These are phyloP conservation scores for Mus spicilegus DNA, from an alignment of 2,113 vertebrate species.

Conservation along the genomic window DNA sequence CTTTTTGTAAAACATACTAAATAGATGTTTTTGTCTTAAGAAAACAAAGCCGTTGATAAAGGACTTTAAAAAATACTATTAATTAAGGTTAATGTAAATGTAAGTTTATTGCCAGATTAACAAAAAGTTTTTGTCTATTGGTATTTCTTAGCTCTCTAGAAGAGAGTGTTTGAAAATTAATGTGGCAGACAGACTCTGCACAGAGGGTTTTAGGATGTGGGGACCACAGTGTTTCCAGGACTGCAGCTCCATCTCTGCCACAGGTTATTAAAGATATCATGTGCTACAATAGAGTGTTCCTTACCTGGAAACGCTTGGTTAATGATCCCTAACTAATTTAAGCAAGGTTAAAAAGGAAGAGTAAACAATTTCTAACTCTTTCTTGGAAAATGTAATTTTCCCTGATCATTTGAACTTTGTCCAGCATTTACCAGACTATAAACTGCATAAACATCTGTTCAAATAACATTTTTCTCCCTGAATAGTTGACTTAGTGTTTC, in stretches of 20 bases:
- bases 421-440: conserved; percentile 36
- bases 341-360: conserved; percentile 47
- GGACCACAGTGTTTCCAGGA: conserved; percentile 38
- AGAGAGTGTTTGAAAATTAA: conserved; percentile 57
- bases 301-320: conserved; percentile 58
- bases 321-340: conserved; percentile 65
- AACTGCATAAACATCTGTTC: conserved; percentile 65
- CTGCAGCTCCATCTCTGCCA: neutral
- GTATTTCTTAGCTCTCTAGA: conserved; percentile 54
- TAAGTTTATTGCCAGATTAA: conserved; percentile 44
- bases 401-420: conserved; percentile 67
- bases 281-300: neutral
- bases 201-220: conserved; percentile 32
- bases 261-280: conserved; percentile 23
- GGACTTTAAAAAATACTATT: conserved; percentile 37
- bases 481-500: conserved; percentile 57
- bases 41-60: neutral
- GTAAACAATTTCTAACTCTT: conserved; percentile 58
- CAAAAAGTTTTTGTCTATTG: conserved; percentile 34
- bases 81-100: conserved; percentile 53
- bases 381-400: conserved; percentile 68
- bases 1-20: conserved; percentile 56
- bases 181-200: neutral
- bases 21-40: conserved; percentile 57
- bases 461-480: conserved; percentile 64